These are phyloP conservation scores for Clistopyga incitator DNA, from an alignment of 2,888 invertebrate genomes.

Conservation along the genomic window DNA sequence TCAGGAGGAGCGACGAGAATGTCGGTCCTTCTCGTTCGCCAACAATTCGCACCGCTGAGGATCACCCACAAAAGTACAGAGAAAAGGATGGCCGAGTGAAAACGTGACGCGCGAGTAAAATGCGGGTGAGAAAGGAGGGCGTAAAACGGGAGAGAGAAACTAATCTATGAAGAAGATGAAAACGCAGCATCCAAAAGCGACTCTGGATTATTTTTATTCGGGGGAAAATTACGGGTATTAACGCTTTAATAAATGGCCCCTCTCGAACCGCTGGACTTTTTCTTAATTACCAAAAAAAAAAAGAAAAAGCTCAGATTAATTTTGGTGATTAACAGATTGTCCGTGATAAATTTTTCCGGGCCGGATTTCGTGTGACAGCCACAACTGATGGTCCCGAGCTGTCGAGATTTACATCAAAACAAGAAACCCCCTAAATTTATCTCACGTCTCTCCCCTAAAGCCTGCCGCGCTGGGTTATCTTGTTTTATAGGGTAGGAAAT, in stretches of 20 bases:
- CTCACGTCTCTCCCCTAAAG: conserved; percentile 10
- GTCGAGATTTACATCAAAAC: conserved; percentile 18
- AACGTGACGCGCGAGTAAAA: conserved; percentile 22
- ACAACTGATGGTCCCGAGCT: not conserved
- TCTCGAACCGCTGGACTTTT: not conserved
- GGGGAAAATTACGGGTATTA: not conserved
- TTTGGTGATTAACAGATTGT: not conserved
- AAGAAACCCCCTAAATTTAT: conserved; percentile 40
- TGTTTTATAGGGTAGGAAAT: conserved; percentile 52
- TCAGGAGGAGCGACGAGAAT: conserved; percentile 34
- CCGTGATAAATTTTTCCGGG: conserved; percentile 2
- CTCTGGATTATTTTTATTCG: not conserved
- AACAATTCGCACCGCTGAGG: not conserved
- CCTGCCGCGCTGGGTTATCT: conserved; percentile 27
- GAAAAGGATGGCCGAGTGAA: conserved; percentile 13
- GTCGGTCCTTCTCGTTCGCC: conserved; percentile 1
- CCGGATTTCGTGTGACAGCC: not conserved
- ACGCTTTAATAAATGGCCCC: not conserved
- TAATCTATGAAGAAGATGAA: not conserved
- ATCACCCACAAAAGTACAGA: not conserved
- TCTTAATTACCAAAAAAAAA: not conserved
- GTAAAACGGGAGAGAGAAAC: conserved; percentile 8
- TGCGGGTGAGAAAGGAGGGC: not conserved
- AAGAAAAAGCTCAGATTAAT: conserved; percentile 2
- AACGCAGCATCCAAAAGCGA: not conserved